Base-by-base conservation (phyloP, 2,113 vertebrate genomes). In the Geococcyx californianus region DNA sequence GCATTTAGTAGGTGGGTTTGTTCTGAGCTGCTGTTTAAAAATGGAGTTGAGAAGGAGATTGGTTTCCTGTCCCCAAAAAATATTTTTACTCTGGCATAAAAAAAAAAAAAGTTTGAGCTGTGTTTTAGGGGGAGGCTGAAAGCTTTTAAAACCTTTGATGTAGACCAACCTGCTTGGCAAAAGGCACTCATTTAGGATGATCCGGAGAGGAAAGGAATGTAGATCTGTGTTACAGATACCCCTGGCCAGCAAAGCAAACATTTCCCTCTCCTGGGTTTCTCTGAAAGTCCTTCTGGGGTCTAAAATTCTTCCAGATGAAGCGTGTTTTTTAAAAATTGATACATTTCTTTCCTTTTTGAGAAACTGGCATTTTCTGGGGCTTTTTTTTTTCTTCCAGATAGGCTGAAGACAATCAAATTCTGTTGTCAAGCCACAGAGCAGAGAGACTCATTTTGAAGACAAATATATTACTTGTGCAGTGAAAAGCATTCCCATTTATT, bases 1-100 rank as follows among this genome's bases (percentile, higher is more conserved):
- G 23, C 74, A 47, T 64, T 85, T 60, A 62, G 87, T 58, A 69
- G 93, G 60, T 82, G 84, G 85, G 19, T 93, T 93, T 91, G 54
- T 87, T 94, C 70, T 93, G 81, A 58, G 33, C 75, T 89, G 77
- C 66, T 93, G 33, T 51, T 91, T 90, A 89, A 95, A 97, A 94
- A 82, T 15, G 67, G 70, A 89, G 9, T 25, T 84, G 79, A 58
- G 72, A 80, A 86, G 85, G 88, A 93, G 92, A 86, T 13, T 19
- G 23, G 38, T 84, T 94, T 92, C 42, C 63, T 4, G 2, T 90
- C 62, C 79, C 47, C 18, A 80, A 76, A 91, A 91, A 86, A 34
- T 33, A 24, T 38, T 83, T 88, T 76, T 14, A 28, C 40, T 42
- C 31, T 3, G 4, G 54, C 21, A 26, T 26, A 56, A 78, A 36